These are phyloP conservation scores for Nipponacmea schrenckii DNA, from an alignment of 2,888 invertebrate genomes.

Conservation along the genomic window DNA sequence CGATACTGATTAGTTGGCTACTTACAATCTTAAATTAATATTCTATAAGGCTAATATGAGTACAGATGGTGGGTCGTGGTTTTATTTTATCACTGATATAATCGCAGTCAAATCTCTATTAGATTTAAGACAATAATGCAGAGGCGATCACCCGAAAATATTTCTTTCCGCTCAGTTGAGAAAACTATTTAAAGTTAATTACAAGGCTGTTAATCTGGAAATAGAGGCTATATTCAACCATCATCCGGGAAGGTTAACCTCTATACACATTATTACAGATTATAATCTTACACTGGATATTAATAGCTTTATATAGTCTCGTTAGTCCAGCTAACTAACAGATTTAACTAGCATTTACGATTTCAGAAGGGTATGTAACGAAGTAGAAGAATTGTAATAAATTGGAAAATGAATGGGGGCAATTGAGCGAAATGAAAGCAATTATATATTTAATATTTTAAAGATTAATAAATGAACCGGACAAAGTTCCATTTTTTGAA, in stretches of 20 bases:
- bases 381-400: constrained; percentile 2
- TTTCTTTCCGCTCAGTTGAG: constrained; percentile 15
- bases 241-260: not conserved
- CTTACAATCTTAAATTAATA: no score
- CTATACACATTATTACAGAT: not conserved
- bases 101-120: constrained; percentile 12
- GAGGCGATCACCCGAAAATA: constrained; percentile 1
- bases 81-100: no score
- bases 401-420: not conserved
- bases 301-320: constrained; percentile 19
- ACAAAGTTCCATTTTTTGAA: no score
- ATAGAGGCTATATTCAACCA: not conserved
- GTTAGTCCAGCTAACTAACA: constrained; percentile 11
- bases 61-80: no score
- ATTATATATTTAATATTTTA: constrained; percentile 5
- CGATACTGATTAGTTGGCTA: no score
- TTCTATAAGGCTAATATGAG: no score
- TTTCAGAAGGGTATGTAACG: not conserved
- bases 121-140: constrained; percentile 20
- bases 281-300: constrained; percentile 8
- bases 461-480: not conserved
- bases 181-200: constrained; percentile 33
- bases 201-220: constrained; percentile 26
- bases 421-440: constrained; percentile 3
- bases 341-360: not conserved